Percentiles rank a stretch among this genome's conserved stretches.
phyloP scores from a whole-genome alignment of 2,113 vertebrate genomes.

The Tichodroma muraria region DNA sequence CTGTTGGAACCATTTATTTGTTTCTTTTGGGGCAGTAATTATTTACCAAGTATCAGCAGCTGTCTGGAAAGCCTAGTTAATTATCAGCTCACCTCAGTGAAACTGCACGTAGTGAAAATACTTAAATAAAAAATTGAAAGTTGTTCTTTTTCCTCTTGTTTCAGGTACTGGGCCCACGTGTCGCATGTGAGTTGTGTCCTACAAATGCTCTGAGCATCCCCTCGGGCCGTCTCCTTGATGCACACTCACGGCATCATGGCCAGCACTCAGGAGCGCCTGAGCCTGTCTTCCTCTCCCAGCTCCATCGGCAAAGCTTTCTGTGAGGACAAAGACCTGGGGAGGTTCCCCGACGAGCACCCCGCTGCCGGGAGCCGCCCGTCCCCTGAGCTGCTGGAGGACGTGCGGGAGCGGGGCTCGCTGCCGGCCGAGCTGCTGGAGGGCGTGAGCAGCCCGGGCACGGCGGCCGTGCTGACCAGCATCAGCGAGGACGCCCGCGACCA shows the following conservation, averaged over 20 bases:
- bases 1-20: constrained; percentile 11
- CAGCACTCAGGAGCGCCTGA: constrained; percentile 89
- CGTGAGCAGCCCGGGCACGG: constrained; percentile 72
- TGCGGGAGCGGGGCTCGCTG: constrained; percentile 67
- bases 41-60: background rate
- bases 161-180: constrained; percentile 47
- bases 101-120: background rate
- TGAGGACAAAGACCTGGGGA: constrained; percentile 76
- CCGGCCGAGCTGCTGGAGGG: constrained; percentile 70
- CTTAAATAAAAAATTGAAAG: background rate
- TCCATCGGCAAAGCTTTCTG: constrained; percentile 79
- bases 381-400: constrained; percentile 82
- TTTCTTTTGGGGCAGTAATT: constrained; percentile 20
- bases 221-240: constrained; percentile 65
- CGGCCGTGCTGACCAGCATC: constrained; percentile 76
- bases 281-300: constrained; percentile 84
- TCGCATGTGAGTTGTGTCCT: background rate
- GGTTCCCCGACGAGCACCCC: constrained; percentile 70
- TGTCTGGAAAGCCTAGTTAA: constrained; percentile 33
- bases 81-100: background rate
- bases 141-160: background rate
- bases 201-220: constrained; percentile 25
- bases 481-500: constrained; percentile 92
- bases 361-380: constrained; percentile 60
- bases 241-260: constrained; percentile 93